phyloP scores from a whole-genome alignment of 2,113 vertebrate species.

The Beaufortia kweichowensis region DNA sequence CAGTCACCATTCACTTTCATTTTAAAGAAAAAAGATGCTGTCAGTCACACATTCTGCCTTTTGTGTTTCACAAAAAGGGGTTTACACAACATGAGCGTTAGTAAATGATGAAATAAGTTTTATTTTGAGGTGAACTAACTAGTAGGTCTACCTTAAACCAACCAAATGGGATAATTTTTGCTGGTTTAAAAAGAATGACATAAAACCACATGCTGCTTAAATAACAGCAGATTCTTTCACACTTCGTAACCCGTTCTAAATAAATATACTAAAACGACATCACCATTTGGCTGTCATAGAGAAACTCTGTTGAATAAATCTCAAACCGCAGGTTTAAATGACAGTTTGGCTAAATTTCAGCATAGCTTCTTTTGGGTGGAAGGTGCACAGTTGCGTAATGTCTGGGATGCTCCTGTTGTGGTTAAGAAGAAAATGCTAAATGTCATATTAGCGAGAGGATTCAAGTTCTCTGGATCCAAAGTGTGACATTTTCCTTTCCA shows the following conservation, averaged over 20 bases:
- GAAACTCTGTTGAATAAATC: neutral
- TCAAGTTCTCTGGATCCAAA: slow-evolving; percentile 48
- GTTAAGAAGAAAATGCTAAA: slow-evolving; percentile 43
- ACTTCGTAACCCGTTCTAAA: slow-evolving; percentile 21
- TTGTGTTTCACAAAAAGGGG: no score
- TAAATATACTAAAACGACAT: slow-evolving; percentile 22
- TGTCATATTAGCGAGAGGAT: slow-evolving; percentile 55
- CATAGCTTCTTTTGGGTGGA: slow-evolving; percentile 46
- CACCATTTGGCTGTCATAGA: neutral
- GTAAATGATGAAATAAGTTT: no score
- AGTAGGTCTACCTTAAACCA: no score
- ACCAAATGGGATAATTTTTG: no score
- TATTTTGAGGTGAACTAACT: no score
- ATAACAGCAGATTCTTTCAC: neutral
- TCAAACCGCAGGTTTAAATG: slow-evolving; percentile 39
- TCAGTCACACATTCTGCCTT: no score
- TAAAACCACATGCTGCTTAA: neutral
- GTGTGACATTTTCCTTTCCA: slow-evolving; percentile 57
- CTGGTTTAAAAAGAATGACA: no score
- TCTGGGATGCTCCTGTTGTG: slow-evolving; percentile 64
- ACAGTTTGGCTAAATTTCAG: slow-evolving; percentile 50
- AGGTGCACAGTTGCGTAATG: slow-evolving; percentile 67
- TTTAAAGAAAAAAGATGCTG: no score
- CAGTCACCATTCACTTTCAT: no score
- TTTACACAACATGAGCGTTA: no score